Percentiles rank a stretch among this genome's conserved stretches.
These are phyloP conservation scores for Erebia epiphron DNA, from an alignment of 2,888 invertebrate genomes.

Conservation along the genomic window DNA sequence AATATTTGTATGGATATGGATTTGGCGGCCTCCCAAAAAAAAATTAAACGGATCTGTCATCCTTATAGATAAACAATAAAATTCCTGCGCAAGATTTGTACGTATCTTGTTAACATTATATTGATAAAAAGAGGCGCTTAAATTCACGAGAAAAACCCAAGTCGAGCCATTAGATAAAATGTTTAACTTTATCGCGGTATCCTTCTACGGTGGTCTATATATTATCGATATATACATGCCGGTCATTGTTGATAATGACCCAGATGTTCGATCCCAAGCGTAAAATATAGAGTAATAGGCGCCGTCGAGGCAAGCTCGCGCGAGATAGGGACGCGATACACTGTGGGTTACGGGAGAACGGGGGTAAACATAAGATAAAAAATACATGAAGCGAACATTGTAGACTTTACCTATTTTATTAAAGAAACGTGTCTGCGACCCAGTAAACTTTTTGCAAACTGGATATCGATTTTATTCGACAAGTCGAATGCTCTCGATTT, in stretches of 20 bases:
- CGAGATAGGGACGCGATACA: constrained; percentile 26
- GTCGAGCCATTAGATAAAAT: constrained; percentile 32
- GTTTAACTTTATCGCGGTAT: constrained; percentile 35
- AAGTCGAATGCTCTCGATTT: not conserved
- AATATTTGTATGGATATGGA: too few relatives aligned
- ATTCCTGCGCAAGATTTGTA: not conserved
- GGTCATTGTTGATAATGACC: constrained; percentile 39
- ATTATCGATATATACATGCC: not conserved
- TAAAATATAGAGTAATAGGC: constrained; percentile 39
- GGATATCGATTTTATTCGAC: not conserved
- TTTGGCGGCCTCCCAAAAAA: too few relatives aligned
- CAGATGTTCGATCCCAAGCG: constrained; percentile 37
- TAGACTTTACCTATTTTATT: constrained; percentile 4
- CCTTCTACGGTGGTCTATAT: constrained; percentile 30
- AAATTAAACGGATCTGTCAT: too few relatives aligned
- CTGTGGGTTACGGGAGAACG: constrained; percentile 20
- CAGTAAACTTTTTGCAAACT: not conserved
- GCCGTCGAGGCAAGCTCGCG: constrained; percentile 21
- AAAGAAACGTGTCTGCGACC: not conserved
- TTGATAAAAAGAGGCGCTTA: constrained; percentile 16
- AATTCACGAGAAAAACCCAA: constrained; percentile 25
- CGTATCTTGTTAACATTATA: constrained; percentile 17
- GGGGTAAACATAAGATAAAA: constrained; percentile 12
- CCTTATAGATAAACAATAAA: too few relatives aligned
- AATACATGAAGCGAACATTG: constrained; percentile 4